phyloP scores from a whole-genome alignment of 2,797 vertebrate genomes.

The Hirundo rustica region DNA sequence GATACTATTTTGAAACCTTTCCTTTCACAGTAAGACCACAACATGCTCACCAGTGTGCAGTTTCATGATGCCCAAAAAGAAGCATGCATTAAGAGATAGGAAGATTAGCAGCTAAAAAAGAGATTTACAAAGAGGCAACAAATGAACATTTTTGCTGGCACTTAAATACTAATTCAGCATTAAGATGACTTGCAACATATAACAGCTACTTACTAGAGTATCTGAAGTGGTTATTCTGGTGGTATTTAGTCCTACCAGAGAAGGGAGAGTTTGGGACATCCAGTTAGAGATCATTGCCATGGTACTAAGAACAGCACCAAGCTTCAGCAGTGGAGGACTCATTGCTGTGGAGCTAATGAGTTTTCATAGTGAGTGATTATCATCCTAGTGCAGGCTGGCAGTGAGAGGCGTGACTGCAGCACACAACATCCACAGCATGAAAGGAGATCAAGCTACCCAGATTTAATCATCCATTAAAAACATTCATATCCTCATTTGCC shows the following conservation, averaged over 20 bases:
- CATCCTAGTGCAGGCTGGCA: conserved; percentile 65
- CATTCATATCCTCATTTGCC: not conserved
- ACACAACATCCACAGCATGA: conserved; percentile 61
- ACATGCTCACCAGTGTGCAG: not conserved
- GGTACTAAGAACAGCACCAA: conserved; percentile 80
- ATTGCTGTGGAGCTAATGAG: conserved; percentile 80
- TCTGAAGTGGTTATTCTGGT: conserved; percentile 74
- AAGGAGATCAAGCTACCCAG: conserved; percentile 58
- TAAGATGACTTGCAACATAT: conserved; percentile 35
- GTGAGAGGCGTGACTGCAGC: conserved; percentile 76
- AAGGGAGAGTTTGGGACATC: conserved; percentile 84
- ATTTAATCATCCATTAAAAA: conserved; percentile 44
- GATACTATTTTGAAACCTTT: conserved; percentile 25
- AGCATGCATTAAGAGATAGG: conserved; percentile 36
- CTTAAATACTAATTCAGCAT: conserved; percentile 14
- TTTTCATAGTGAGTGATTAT: conserved; percentile 78
- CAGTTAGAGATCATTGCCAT: conserved; percentile 83
- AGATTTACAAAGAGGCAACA: conserved; percentile 23
- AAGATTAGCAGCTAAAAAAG: conserved; percentile 4
- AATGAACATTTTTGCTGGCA: not conserved
- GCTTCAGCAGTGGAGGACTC: conserved; percentile 80
- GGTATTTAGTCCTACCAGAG: conserved; percentile 79
- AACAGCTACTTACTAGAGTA: conserved; percentile 77
- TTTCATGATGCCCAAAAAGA: conserved; percentile 12
- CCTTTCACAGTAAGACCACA: not conserved